Evolutionary conservation across 2,113 vertebrate species (phyloP).

Genomic region (Otolemur garnettii): DNA sequence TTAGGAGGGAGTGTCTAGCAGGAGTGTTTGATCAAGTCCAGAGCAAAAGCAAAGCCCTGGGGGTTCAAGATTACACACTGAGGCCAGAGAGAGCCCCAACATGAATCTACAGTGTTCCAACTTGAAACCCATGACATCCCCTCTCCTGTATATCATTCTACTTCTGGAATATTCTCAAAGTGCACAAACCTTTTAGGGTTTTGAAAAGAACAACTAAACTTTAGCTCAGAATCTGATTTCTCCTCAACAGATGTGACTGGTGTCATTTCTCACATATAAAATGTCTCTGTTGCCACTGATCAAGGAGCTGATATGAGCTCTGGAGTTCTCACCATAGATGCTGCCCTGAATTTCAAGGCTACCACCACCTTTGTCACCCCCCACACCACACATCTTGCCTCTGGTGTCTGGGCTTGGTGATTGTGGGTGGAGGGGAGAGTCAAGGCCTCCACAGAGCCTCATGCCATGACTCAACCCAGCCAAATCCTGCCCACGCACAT

Average conservation of each 20-base stretch:
- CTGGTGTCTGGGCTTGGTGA: neutral
- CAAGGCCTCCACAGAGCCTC: neutral
- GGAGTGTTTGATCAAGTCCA: neutral
- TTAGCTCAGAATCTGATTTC: neutral
- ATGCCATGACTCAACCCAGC: neutral
- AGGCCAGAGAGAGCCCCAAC: neutral
- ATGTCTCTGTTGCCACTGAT: neutral
- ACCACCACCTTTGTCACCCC: neutral
- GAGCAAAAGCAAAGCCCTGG: neutral
- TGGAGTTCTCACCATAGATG: neutral
- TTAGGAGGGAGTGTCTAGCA: neutral
- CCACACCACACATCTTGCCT: neutral
- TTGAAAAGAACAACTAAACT: neutral
- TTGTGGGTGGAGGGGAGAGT: neutral
- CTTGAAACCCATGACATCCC: neutral
- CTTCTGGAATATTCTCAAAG: slow-evolving; percentile 32
- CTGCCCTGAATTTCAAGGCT: neutral
- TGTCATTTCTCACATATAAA: neutral
- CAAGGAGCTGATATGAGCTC: neutral
- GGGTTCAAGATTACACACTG: neutral
- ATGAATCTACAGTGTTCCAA: neutral
- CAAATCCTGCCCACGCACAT: neutral
- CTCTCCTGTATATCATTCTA: neutral
- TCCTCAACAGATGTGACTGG: neutral
- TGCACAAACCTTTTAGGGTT: neutral